phyloP scores from a whole-genome alignment of 2,888 invertebrate genomes.

The Chelonus formosanus region DNA sequence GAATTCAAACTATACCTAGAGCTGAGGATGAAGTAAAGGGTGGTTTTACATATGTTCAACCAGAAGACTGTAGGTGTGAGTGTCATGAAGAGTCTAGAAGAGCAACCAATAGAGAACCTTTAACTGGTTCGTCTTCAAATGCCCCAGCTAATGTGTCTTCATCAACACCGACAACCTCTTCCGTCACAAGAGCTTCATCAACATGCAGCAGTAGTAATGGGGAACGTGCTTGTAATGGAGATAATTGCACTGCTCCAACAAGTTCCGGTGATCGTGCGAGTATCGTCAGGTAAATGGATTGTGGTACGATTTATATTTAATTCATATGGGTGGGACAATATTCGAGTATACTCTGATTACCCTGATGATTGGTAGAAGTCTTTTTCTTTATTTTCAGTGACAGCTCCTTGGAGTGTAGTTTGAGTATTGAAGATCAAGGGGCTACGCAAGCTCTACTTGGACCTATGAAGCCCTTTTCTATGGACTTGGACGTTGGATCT shows the following conservation, averaged over 20 bases:
- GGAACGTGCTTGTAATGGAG: conserved; percentile 51
- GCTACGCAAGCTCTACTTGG: conserved; percentile 58
- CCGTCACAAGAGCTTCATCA: conserved; percentile 37
- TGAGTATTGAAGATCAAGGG: conserved; percentile 63
- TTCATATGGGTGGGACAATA: conserved; percentile 16
- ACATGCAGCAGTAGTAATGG: conserved; percentile 53
- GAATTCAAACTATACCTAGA: conserved; percentile 82
- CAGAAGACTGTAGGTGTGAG: conserved; percentile 88
- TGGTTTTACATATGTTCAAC: conserved; percentile 82
- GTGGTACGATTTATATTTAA: conserved; percentile 46
- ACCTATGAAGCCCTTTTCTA: conserved; percentile 69
- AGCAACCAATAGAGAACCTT: conserved; percentile 46
- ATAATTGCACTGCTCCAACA: conserved; percentile 50
- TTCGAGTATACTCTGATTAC: conserved; percentile 23
- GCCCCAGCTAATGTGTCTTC: conserved; percentile 14
- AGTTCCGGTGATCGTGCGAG: conserved; percentile 55
- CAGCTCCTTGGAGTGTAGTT: conserved; percentile 71
- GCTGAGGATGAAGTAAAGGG: conserved; percentile 62
- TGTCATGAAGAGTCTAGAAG: conserved; percentile 74
- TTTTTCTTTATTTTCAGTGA: conserved; percentile 64
- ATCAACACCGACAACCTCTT: conserved; percentile 25
- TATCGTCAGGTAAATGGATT: conserved; percentile 61
- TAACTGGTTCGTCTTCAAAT: background rate
- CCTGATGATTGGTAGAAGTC: conserved; percentile 60
- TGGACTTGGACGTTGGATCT: conserved; percentile 71